These are phyloP conservation scores for pig (Sus scrofa) DNA, from an alignment of 2,113 vertebrate genomes.

Conservation along the genomic window T2T-Sscrofa CM000812.6:187853001-187853500, in stretches of 20 bases:
- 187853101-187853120: background rate
- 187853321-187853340: background rate
- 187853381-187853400: background rate
- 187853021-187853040: background rate
- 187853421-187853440: background rate
- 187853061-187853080: background rate
- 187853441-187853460: background rate
- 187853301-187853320: background rate
- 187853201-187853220: background rate
- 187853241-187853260: background rate
- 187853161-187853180: background rate
- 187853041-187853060: background rate
- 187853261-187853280: background rate
- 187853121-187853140: conserved; percentile 23
- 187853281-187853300: background rate
- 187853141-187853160: background rate
- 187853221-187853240: background rate
- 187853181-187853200: background rate
- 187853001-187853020: conserved; percentile 39
- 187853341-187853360: background rate
- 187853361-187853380: background rate
- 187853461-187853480: background rate
- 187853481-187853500: background rate
- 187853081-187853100: background rate
- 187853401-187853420: background rate